Evolutionary conservation across 2,797 vertebrate genomes (phyloP).

Genomic region (Prunella strophiata): DNA sequence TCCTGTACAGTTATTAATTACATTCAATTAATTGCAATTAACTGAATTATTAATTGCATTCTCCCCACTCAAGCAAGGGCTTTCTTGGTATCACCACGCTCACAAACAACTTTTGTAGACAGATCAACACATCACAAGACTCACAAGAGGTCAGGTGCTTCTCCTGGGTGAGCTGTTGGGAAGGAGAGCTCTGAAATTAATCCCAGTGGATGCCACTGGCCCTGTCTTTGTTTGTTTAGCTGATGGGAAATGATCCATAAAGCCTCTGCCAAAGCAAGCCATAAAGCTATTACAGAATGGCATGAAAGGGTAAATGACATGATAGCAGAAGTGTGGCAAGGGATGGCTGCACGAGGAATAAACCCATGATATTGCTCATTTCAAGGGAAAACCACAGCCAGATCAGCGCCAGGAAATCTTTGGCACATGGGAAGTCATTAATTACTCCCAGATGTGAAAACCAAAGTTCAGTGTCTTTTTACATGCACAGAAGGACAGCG

Average conservation of each 20-base stretch:
- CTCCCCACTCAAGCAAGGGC: not conserved
- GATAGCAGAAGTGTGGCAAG: not conserved
- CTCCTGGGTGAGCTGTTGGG: not conserved
- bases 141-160: not conserved
- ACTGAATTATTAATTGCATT: not conserved
- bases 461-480: accelerated
- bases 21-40: not conserved
- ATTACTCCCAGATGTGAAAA: not conserved
- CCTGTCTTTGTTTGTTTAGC: not conserved
- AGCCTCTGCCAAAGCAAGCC: not conserved
- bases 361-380: not conserved
- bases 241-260: not conserved
- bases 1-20: not conserved
- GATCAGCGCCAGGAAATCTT: not conserved
- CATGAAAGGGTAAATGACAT: not conserved
- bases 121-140: not conserved
- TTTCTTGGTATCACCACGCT: not conserved
- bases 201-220: not conserved
- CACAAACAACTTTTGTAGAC: not conserved
- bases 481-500: not conserved
- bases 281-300: not conserved
- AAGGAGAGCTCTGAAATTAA: not conserved
- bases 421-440: not conserved
- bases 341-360: not conserved
- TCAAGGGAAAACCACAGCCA: not conserved